Percentiles rank a stretch among this genome's conserved stretches.
Evolutionary conservation across 2,797 vertebrate genomes (phyloP).

Genomic region (Esox lucius): DNA sequence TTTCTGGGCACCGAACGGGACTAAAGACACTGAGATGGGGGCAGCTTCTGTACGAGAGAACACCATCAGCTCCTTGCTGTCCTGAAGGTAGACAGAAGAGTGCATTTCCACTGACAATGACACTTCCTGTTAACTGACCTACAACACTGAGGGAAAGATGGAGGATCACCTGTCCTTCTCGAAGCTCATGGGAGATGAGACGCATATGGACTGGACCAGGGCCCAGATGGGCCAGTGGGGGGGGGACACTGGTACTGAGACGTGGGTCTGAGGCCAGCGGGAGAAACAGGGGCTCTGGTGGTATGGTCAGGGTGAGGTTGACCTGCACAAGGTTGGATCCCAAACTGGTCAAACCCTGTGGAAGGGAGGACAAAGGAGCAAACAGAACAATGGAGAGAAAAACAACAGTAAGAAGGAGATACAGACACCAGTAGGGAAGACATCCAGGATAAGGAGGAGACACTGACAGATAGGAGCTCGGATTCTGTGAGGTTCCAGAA

Average conservation of each 20-base stretch:
- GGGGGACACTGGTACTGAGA: slow-evolving; percentile 58
- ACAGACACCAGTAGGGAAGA: not conserved
- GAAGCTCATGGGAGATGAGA: slow-evolving; percentile 71
- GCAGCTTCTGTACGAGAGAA: slow-evolving; percentile 68
- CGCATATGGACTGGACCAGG: slow-evolving; percentile 73
- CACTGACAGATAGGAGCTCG: slow-evolving; percentile 66
- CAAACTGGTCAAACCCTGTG: slow-evolving; percentile 72
- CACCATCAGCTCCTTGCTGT: slow-evolving; percentile 78
- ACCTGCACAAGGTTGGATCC: slow-evolving; percentile 67
- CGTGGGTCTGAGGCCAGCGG: slow-evolving; percentile 70
- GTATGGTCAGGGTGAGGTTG: slow-evolving; percentile 71
- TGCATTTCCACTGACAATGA: not conserved
- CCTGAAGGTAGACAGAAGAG: slow-evolving; percentile 57
- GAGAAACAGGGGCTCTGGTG: slow-evolving; percentile 62
- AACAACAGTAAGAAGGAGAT: not conserved
- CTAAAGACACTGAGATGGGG: slow-evolving; percentile 63
- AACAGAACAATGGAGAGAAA: not conserved
- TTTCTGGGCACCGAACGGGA: slow-evolving; percentile 66
- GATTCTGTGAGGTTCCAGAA: slow-evolving; percentile 83
- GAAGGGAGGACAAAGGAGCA: not conserved
- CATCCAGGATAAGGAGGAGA: not conserved
- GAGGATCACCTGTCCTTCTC: slow-evolving; percentile 73
- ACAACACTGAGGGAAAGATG: not conserved
- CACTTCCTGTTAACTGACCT: too few species aligned
- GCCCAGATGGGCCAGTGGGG: slow-evolving; percentile 76